These are phyloP conservation scores for Fukomys damarensis DNA, from an alignment of 2,113 vertebrate genomes.

Conservation along the genomic window DNA sequence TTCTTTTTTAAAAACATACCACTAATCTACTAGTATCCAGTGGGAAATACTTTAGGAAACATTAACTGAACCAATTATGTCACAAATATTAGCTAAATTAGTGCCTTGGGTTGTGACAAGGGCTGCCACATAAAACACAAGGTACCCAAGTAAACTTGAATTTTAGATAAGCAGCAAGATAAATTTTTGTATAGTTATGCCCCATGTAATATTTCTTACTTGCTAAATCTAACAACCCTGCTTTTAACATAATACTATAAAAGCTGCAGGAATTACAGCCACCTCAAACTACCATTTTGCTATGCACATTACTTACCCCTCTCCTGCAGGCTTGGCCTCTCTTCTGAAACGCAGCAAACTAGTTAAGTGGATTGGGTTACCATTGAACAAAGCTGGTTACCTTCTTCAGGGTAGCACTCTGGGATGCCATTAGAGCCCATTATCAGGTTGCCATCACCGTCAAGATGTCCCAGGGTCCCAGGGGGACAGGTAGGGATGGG, in stretches of 20 bases:
- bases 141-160: neutral
- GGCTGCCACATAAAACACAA: neutral
- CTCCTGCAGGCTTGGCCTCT: neutral
- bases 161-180: neutral
- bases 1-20: neutral
- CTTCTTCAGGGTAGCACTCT: constrained; percentile 92
- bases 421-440: constrained; percentile 88
- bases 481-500: constrained; percentile 92
- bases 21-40: neutral
- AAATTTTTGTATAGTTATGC: neutral
- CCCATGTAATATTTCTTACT: neutral
- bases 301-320: neutral
- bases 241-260: neutral
- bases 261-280: fast-evolving
- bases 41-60: neutral
- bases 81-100: neutral
- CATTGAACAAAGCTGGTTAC: constrained; percentile 81
- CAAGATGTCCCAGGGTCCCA: constrained; percentile 89
- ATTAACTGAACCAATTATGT: neutral
- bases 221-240: neutral
- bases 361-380: neutral
- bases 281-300: fast-evolving
- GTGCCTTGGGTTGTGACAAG: neutral
- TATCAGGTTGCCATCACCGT: constrained; percentile 90
- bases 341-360: neutral